A percentile compares a stretch with the other conserved stretches of the same genome.
Conservation (phyloP, 2,113 vertebrate genomes). For the Leiothrix lutea region DNA sequence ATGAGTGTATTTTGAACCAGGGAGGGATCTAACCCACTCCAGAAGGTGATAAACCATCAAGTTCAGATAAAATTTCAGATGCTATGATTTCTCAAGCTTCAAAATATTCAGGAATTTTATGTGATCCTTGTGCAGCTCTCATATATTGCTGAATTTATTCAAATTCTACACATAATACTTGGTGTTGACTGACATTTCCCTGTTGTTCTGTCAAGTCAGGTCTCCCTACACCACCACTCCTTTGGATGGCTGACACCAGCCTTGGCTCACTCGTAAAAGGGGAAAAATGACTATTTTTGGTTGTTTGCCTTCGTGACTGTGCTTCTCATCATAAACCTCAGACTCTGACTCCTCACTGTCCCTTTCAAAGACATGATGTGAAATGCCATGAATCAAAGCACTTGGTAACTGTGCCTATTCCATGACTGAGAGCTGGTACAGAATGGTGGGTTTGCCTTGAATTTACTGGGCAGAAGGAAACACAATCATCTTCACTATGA, state of each 20-base stretch:
- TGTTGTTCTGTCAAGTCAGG: neutral
- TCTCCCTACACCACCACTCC: accelerated
- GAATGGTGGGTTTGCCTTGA: neutral
- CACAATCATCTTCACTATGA: neutral
- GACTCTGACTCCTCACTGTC: neutral
- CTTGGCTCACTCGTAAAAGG: neutral
- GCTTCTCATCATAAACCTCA: neutral
- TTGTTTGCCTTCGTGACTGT: neutral
- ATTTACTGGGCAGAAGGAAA: neutral
- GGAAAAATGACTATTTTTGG: neutral
- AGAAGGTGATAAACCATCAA: neutral
- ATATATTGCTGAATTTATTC: neutral
- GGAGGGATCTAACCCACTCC: neutral
- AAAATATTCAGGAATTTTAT: neutral
- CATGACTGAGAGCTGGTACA: neutral
- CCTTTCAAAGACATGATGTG: neutral
- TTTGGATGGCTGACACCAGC: neutral
- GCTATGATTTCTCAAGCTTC: neutral
- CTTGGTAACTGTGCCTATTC: neutral
- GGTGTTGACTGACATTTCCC: neutral
- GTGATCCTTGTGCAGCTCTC: neutral
- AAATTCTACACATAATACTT: neutral
- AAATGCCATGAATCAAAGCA: neutral
- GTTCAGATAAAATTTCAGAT: neutral
- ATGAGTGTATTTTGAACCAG: neutral